Base-by-base conservation (phyloP, 2,888 invertebrate genomes). In the Amphipoea oculea region DNA sequence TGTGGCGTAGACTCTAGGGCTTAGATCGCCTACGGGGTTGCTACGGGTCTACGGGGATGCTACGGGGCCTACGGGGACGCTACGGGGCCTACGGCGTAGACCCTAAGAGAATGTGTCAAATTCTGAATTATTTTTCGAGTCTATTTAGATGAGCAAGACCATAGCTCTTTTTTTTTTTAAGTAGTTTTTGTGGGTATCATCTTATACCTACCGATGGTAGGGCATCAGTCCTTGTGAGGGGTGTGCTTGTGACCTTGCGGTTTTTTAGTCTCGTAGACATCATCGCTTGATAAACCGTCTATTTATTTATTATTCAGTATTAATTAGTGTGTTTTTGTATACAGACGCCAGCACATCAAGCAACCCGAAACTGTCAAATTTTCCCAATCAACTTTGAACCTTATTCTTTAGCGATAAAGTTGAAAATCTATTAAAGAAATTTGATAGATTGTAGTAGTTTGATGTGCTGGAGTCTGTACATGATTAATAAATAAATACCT, bases 61-160 rank as follows among this genome's bases (percentile, higher is more conserved):
- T 45, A 45, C 45, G 45, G 36, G 36, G 45, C 45, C 29, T 51
- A 51, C 51, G 14, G 2, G 17, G 17, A n/a, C 1, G 42, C 29
- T 66, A 66, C 66, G n/a, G 1, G 14, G 36, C 45, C 77, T 77
- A 76, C 66, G 77, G 45, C 66, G 76, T 57, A 66, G 65, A 40
- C n/a, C 40, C 57, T 40, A 23, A 36, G 23, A 2, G 23, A 36
- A 51, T 48, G 51, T 54, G 14, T 36, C 4, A 51, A 23, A 11
- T 48, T 12, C 6, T 48, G 48, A 69, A 51, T 69, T 4, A 69
- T 29, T 69, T 51, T 12, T 29, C 5, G 11, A 48, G 45, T 17
- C 17, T n/a, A 42, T 45, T 45, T 45, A 1, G 45, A 40, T 66
- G 6, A 42, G 7, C 23, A 66, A n/a, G 40, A 42, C 7, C 23